Percentiles rank a stretch among this genome's conserved stretches.
Conservation (phyloP, 2,797 vertebrate species). For the Trachurus trachurus region DNA sequence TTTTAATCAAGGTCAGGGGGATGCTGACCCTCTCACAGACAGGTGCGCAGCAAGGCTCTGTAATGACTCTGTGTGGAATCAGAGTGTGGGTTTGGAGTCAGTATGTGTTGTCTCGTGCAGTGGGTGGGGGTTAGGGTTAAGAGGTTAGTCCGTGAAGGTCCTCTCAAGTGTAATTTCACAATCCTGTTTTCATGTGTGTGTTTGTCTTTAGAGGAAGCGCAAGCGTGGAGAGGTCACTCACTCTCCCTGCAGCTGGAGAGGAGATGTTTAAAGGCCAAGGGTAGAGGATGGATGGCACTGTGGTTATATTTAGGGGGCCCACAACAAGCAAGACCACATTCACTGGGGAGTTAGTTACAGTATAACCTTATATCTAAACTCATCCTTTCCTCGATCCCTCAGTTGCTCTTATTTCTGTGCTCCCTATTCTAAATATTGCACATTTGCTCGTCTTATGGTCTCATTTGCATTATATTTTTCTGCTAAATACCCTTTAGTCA, state of each 20-base stretch:
- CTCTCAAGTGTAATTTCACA: conserved; percentile 58
- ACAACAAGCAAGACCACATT: conserved; percentile 10
- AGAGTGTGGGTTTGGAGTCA: conserved; percentile 25
- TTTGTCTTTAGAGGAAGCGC: conserved; percentile 35
- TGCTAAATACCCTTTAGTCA: background rate
- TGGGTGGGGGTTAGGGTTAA: conserved; percentile 40
- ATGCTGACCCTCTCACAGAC: background rate
- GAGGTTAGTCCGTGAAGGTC: conserved; percentile 56
- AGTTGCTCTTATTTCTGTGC: background rate
- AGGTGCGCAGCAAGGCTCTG: background rate
- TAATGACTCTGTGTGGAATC: conserved; percentile 17
- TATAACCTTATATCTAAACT: conserved; percentile 7
- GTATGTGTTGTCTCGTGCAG: conserved; percentile 18
- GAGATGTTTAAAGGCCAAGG: conserved; percentile 61
- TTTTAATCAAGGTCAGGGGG: conserved; percentile 4
- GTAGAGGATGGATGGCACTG: conserved; percentile 33
- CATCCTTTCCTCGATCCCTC: background rate
- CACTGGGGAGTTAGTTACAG: conserved; percentile 23
- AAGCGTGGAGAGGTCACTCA: conserved; percentile 56
- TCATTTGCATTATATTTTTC: conserved; percentile 1
- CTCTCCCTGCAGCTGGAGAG: conserved; percentile 38
- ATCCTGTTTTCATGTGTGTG: conserved; percentile 36
- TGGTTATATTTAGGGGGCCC: conserved; percentile 50
- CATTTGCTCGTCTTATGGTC: conserved; percentile 6
- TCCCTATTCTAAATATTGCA: background rate